Evolutionary conservation across 2,113 vertebrate genomes (phyloP), one percentile per base, ranked within the genome.

Genomic region (Anarhynchus alexandrinus): DNA sequence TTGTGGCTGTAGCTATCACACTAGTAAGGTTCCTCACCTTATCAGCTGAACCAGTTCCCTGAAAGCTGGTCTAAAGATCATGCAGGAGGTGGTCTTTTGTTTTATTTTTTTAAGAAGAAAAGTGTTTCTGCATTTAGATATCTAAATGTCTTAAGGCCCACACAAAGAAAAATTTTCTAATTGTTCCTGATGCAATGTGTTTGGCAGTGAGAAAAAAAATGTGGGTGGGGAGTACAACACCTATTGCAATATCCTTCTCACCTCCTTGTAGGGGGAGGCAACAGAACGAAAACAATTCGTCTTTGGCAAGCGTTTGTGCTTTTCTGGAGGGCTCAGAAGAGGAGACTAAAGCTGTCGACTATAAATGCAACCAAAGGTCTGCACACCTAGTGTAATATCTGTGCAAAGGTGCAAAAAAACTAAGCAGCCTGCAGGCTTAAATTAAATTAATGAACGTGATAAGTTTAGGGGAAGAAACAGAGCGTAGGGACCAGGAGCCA

Each of bases 161-260:
- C 93, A 87, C 73, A 93, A 89, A 69, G 77, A 69, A 79, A 83
- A 57, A 67, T 9, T 61, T 77, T 69, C 73, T 91, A 58, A 94
- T 97, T 94, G 94, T 79, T 94, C 80, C 70, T 94, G 77, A 72
- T 95, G 93, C 66, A 89, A 82, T 93, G 43, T 71, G 49, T 84
- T 96, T 96, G 94, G 96, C 83, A 93, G 61, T 23, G 83, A 89
- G 88, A 10, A 45, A 92, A 93, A 89, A 94, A 94, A 94, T 84
- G 96, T 95, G 93, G 91, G 94, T 87, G 91, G 69, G 88, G 83
- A 94, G 73, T 47, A 83, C 36, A 86, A 9, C 81, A 94, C 86
- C 94, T 94, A 89, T 71, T 89, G 91, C 94, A 91, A 91, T 94
- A 91, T 79, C 66, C 88, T 90, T 92, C 88, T 93, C 66, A 57